Conservation (phyloP, 2,113 vertebrate species). For the Ptychochromis oligacanthus region DNA sequence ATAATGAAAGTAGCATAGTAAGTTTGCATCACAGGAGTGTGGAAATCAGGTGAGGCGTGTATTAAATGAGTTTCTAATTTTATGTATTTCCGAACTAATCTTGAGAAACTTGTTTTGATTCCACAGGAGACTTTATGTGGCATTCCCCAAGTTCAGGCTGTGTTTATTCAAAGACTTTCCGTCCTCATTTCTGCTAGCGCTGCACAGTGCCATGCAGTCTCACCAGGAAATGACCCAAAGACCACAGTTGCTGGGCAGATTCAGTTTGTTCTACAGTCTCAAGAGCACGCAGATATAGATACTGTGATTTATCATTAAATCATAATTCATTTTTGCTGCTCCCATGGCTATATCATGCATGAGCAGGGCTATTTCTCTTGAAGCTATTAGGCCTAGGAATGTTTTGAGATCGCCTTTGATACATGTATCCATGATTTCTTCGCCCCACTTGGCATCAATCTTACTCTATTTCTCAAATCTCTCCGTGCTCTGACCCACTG, state of each 20-base stretch:
- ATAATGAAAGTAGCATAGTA: background rate
- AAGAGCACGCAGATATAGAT: slow-evolving; percentile 28
- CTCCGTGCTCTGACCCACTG: slow-evolving; percentile 55
- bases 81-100: background rate
- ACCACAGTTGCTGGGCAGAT: slow-evolving; percentile 33
- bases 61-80: slow-evolving; percentile 25
- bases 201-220: slow-evolving; percentile 31
- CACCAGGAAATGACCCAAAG: slow-evolving; percentile 36
- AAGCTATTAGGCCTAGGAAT: slow-evolving; percentile 4
- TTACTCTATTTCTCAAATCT: slow-evolving; percentile 15
- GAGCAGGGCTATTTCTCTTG: background rate
- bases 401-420: slow-evolving; percentile 13
- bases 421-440: slow-evolving; percentile 33
- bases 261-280: slow-evolving; percentile 32
- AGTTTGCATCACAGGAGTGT: background rate
- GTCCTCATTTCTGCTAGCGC: slow-evolving; percentile 23
- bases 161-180: slow-evolving; percentile 23
- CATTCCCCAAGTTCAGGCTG: slow-evolving; percentile 5
- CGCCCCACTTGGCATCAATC: slow-evolving; percentile 33
- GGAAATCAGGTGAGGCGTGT: slow-evolving; percentile 5
- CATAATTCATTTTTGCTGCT: slow-evolving; percentile 23
- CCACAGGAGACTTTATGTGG: slow-evolving; percentile 17
- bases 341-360: background rate
- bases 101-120: slow-evolving; percentile 25
- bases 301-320: slow-evolving; percentile 39